Evolutionary conservation across 2,797 vertebrate genomes (phyloP), one percentile per base, ranked within the genome.

Genomic region (Schizopygopsis malacanthus): DNA sequence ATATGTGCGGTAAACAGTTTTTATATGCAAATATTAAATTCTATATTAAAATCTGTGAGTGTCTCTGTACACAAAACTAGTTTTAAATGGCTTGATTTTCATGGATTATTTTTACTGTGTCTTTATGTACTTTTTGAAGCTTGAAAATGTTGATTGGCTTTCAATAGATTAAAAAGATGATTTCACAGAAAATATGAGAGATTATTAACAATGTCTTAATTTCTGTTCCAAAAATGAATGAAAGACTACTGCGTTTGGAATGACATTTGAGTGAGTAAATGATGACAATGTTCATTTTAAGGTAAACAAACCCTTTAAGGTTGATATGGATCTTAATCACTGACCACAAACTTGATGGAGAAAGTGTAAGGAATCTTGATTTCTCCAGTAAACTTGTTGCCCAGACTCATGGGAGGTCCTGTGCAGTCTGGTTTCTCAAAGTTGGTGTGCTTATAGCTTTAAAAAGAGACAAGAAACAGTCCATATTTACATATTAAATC

Each of bases 301-400:
- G 15, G 16, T 79, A n/a, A 79, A 45, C 41, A 28, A 7, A 52
- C 11, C 11, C 6, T 63, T 28, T 59, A 18, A 50, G 22, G 54
- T 5, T 45, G 22, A 56, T 11, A 5, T 22, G 28, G 12, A 71
- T 18, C 11, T 22, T 54, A 86, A 87, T 18, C 4, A 90, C 89
- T 89, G 50, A 95, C 93, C 91, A 86, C 33, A 91, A 98, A 98
- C 85, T 90, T 94, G 86, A 99, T 87, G 20, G 96, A 96, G 79
- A 97, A 98, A 0, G 97, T 98, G 90, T 97, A 99, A 3, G 94
- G 92, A 91, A 99, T 96, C 91, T 94, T 95, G 85, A 98, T 87
- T 69, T 92, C 92, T 87, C 96, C 96, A 2, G 63, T 90, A 79
- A 95, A 91, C 87, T 96, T 96, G 91, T 96, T 98, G 88, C 91